phyloP scores from a whole-genome alignment of 2,888 invertebrate species.

The Pycnomerus fuliginosus region DNA sequence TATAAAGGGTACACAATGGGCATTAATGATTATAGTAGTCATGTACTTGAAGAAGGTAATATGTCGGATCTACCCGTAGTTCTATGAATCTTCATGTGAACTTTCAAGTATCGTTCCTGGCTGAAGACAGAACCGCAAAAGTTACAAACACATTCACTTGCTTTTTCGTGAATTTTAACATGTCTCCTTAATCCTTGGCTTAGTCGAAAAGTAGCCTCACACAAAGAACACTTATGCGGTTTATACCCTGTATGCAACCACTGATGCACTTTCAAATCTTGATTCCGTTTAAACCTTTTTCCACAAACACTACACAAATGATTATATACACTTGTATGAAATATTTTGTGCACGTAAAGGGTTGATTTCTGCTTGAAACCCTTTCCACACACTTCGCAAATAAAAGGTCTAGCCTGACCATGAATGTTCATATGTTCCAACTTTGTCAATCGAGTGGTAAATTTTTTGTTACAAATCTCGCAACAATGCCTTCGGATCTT shows the following conservation, averaged over 20 bases:
- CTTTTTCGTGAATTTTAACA: conserved; percentile 47
- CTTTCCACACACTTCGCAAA: conserved; percentile 59
- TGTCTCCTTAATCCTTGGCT: conserved; percentile 51
- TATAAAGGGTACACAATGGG: no score
- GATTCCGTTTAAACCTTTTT: conserved; percentile 57
- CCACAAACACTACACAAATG: conserved; percentile 56
- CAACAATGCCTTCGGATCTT: conserved; percentile 56
- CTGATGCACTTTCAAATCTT: conserved; percentile 58
- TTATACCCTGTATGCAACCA: conserved; percentile 60
- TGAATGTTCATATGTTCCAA: conserved; percentile 58
- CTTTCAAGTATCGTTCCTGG: conserved; percentile 53
- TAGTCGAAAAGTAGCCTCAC: conserved; percentile 56
- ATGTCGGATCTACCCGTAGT: no score
- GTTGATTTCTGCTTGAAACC: conserved; percentile 57
- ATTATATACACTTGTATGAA: conserved; percentile 37
- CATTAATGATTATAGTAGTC: no score
- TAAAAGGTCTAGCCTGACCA: conserved; percentile 51
- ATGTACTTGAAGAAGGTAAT: no score
- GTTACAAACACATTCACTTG: conserved; percentile 47
- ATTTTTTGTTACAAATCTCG: conserved; percentile 53
- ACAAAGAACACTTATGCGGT: conserved; percentile 56
- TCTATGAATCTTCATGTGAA: conserved; percentile 33
- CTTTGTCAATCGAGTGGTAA: conserved; percentile 55
- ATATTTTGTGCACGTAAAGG: conserved; percentile 36
- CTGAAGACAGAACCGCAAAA: conserved; percentile 51